Evolutionary conservation across 2,797 vertebrate species (phyloP).

Genomic region (Channallabes apus): DNA sequence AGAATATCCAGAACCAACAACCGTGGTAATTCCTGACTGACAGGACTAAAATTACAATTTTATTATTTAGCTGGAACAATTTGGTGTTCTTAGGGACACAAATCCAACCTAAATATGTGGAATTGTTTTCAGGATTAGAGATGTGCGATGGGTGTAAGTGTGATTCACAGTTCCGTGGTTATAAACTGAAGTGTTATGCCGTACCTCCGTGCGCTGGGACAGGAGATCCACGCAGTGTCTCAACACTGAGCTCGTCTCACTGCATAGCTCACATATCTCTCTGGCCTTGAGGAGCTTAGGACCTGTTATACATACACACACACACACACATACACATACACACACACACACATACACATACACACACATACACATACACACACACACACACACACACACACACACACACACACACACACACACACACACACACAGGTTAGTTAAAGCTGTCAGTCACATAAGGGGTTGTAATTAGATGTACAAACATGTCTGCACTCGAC

Average conservation of each 20-base stretch:
- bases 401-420: slow-evolving; percentile 34
- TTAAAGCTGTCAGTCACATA: slow-evolving; percentile 9
- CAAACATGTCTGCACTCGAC: slow-evolving; percentile 11
- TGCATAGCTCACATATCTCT: slow-evolving; percentile 81
- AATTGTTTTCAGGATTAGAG: not conserved
- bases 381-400: slow-evolving; percentile 39
- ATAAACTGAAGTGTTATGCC: slow-evolving; percentile 48
- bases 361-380: too few species aligned
- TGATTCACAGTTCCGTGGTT: slow-evolving; percentile 10
- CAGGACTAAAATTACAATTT: too few species aligned
- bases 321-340: slow-evolving; percentile 26
- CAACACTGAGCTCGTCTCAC: slow-evolving; percentile 80
- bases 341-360: slow-evolving; percentile 39
- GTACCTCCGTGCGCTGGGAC: slow-evolving; percentile 86
- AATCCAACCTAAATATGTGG: not conserved
- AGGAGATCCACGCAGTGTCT: slow-evolving; percentile 81
- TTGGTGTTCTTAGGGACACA: not conserved
- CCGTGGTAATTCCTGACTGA: too few species aligned
- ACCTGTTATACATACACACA: slow-evolving; percentile 72
- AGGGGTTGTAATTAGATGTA: slow-evolving; percentile 6
- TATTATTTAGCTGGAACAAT: not conserved
- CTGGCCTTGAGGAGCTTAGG: slow-evolving; percentile 82
- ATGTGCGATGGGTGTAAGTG: not conserved
- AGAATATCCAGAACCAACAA: not conserved
- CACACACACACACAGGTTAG: not conserved